phyloP scores from a whole-genome alignment of 1,140 invertebrate species.

The Idris sp. region DNA sequence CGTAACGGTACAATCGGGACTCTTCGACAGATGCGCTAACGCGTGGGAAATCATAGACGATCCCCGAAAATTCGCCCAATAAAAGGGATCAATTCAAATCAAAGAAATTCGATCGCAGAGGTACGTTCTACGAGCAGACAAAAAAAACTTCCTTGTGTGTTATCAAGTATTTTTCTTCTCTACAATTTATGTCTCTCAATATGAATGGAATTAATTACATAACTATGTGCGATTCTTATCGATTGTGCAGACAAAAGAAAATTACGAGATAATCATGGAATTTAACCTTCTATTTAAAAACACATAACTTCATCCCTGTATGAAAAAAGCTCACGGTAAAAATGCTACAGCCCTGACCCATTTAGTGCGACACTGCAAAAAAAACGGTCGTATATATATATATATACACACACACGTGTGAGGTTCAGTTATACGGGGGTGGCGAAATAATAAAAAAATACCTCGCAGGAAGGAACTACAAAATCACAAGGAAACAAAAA shows the following conservation, averaged over 20 bases:
- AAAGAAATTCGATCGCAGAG: no score
- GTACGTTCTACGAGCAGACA: no score
- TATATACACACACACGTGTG: slow-evolving; percentile 18
- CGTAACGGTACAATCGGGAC: slow-evolving; percentile 39
- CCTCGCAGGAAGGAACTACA: slow-evolving; percentile 5
- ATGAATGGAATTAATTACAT: no score
- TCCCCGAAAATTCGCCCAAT: no score
- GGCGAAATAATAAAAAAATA: slow-evolving; percentile 13
- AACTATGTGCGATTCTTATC: no score
- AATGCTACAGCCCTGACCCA: slow-evolving; percentile 70
- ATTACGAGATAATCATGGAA: no score
- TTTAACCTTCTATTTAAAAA: slow-evolving; percentile 39
- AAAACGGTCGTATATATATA: slow-evolving; percentile 56
- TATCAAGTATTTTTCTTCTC: no score
- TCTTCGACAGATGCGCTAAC: slow-evolving; percentile 31
- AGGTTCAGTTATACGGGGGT: slow-evolving; percentile 7
- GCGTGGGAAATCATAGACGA: slow-evolving; percentile 22
- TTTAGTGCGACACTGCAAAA: slow-evolving; percentile 61
- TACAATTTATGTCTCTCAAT: no score
- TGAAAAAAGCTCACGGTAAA: slow-evolving; percentile 47
- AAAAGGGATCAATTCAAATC: no score
- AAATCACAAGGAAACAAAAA: slow-evolving; percentile 31
- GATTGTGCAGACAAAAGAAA: no score
- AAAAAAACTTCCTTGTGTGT: no score
- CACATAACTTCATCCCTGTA: slow-evolving; percentile 23